Percentiles rank a stretch among this genome's conserved stretches.
phyloP scores from a whole-genome alignment of 2,888 invertebrate species.

The Hanleya hanleyi region DNA sequence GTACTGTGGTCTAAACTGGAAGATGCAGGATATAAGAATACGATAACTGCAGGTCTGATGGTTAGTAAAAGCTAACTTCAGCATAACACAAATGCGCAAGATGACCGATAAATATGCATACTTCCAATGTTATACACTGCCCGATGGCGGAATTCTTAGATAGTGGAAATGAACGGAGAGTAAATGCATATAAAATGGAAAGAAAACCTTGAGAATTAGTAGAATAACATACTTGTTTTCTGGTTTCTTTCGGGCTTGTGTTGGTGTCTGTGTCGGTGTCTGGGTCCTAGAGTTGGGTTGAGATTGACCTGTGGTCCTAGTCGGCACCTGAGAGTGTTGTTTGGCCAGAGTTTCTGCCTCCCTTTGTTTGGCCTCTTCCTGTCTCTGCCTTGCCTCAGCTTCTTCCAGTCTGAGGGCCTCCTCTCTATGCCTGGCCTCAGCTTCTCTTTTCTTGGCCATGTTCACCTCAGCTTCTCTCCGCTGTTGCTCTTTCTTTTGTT shows the following conservation, averaged over 20 bases:
- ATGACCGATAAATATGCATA: too few species aligned
- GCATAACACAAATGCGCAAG: too few species aligned
- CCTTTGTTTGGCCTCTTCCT: neutral
- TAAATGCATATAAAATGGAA: too few species aligned
- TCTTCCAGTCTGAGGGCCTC: constrained; percentile 27
- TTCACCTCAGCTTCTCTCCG: constrained; percentile 35
- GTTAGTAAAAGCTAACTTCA: too few species aligned
- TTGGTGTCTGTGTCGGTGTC: neutral
- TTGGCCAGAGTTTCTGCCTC: neutral
- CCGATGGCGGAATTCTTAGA: too few species aligned
- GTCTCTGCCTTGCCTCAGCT: constrained; percentile 21
- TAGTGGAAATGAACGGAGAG: too few species aligned
- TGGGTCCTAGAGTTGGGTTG: neutral
- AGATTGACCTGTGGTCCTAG: neutral
- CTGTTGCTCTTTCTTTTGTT: constrained; percentile 33
- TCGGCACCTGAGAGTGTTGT: neutral
- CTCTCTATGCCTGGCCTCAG: constrained; percentile 32
- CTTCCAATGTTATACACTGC: too few species aligned
- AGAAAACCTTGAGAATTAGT: too few species aligned
- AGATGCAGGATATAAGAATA: too few species aligned
- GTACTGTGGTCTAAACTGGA: too few species aligned
- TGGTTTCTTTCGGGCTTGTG: neutral
- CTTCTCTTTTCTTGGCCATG: too few species aligned
- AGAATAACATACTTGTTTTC: constrained; percentile 6
- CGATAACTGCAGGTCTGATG: too few species aligned